Conservation (phyloP, 2,113 vertebrate genomes). For the Chroicocephalus ridibundus region DNA sequence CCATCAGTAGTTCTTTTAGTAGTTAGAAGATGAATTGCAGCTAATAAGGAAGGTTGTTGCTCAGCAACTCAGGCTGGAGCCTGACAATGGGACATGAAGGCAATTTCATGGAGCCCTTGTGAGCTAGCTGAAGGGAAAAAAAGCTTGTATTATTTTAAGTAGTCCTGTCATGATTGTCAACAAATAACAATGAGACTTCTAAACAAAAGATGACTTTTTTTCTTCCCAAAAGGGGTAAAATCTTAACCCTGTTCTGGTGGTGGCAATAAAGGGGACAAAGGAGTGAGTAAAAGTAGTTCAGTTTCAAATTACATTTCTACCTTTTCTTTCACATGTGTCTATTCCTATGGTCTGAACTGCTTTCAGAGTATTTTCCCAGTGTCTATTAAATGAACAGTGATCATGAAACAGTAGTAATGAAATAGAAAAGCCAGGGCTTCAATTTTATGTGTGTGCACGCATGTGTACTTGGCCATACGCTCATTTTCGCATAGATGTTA, state of each 20-base stretch:
- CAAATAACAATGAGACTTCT: background rate
- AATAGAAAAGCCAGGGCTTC: background rate
- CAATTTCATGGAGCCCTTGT: background rate
- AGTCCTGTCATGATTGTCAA: background rate
- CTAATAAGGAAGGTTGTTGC: background rate
- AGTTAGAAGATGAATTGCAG: background rate
- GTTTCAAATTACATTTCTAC: background rate
- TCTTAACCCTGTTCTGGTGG: background rate
- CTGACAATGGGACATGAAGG: background rate
- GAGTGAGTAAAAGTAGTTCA: background rate
- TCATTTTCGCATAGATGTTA: background rate
- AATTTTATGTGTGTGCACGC: fast-evolving
- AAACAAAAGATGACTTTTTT: background rate
- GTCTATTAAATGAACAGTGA: background rate
- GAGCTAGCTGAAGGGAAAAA: background rate
- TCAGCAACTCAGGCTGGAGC: background rate
- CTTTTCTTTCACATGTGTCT: background rate
- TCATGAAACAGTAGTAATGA: background rate
- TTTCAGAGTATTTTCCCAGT: background rate
- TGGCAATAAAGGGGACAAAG: background rate
- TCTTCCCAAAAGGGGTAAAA: background rate
- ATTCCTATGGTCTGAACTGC: background rate
- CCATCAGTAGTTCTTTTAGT: background rate
- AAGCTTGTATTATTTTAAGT: background rate
- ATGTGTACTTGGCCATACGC: background rate